Conservation (phyloP, 2,797 vertebrate genomes). For the Saxicola maurus region DNA sequence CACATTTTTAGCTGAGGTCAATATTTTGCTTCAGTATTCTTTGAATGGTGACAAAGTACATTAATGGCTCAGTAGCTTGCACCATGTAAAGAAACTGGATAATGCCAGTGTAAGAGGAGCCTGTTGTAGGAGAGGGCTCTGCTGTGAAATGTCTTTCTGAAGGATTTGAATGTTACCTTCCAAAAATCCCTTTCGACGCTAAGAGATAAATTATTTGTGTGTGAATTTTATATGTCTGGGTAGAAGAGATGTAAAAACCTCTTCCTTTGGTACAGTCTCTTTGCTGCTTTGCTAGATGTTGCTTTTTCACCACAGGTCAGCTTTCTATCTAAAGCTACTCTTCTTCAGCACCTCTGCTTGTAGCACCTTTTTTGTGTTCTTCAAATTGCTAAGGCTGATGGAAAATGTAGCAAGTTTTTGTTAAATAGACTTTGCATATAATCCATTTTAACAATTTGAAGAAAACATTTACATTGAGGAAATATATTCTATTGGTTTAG, state of each 20-base stretch:
- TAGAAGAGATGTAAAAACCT: neutral
- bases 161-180: neutral
- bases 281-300: neutral
- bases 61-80: neutral
- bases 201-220: neutral
- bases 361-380: neutral
- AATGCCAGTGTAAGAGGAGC: neutral
- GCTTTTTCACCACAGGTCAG: neutral
- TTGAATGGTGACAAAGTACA: neutral
- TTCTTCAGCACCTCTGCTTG: neutral
- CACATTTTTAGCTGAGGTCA: neutral
- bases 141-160: neutral
- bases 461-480: neutral
- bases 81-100: neutral
- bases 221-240: neutral
- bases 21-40: neutral
- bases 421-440: neutral
- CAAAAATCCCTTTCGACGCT: neutral
- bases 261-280: neutral
- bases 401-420: neutral
- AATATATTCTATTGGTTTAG: neutral
- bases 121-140: neutral
- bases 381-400: neutral
- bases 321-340: neutral
- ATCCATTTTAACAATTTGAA: neutral